phyloP scores from a whole-genome alignment of 2,888 invertebrate species.

The Caenorhabditis auriculariae region DNA sequence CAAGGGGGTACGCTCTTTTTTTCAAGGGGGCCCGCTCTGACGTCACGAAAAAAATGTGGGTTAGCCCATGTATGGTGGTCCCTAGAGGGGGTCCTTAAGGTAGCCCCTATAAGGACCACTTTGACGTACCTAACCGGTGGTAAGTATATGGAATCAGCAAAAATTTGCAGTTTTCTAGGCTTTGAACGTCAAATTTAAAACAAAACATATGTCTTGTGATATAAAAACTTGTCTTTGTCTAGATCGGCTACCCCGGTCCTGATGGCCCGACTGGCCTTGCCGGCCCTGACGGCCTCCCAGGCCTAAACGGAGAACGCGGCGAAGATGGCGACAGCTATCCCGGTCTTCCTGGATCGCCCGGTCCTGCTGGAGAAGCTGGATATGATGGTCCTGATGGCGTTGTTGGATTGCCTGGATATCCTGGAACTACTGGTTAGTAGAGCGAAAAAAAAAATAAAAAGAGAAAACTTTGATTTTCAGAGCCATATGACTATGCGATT shows the following conservation, averaged over 20 bases:
- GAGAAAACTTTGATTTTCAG: slow-evolving; percentile 23
- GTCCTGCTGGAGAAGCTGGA: slow-evolving; percentile 46
- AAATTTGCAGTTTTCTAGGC: too few relatives aligned
- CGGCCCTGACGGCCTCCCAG: slow-evolving; percentile 47
- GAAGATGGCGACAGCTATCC: slow-evolving; percentile 43
- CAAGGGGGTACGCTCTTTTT: too few relatives aligned
- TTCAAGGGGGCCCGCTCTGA: too few relatives aligned
- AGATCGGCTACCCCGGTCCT: slow-evolving; percentile 49
- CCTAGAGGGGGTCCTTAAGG: too few relatives aligned
- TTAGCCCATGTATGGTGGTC: too few relatives aligned
- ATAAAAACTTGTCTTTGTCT: too few relatives aligned
- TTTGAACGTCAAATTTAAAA: too few relatives aligned
- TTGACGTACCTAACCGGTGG: too few relatives aligned
- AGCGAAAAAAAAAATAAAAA: slow-evolving; percentile 33
- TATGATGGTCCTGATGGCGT: slow-evolving; percentile 52
- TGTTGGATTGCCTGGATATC: slow-evolving; percentile 50
- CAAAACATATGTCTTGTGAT: too few relatives aligned
- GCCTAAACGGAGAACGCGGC: slow-evolving; percentile 65
- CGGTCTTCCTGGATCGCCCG: slow-evolving; percentile 47
- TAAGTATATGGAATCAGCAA: too few relatives aligned
- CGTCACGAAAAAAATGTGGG: too few relatives aligned
- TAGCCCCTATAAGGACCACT: too few relatives aligned
- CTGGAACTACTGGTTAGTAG: slow-evolving; percentile 45
- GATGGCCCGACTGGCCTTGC: slow-evolving; percentile 64
- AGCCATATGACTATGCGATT: slow-evolving; percentile 2